A percentile compares a stretch with the other conserved stretches of the same genome.
phyloP scores from a whole-genome alignment of 2,113 vertebrate genomes.

The Noctilio leporinus region DNA sequence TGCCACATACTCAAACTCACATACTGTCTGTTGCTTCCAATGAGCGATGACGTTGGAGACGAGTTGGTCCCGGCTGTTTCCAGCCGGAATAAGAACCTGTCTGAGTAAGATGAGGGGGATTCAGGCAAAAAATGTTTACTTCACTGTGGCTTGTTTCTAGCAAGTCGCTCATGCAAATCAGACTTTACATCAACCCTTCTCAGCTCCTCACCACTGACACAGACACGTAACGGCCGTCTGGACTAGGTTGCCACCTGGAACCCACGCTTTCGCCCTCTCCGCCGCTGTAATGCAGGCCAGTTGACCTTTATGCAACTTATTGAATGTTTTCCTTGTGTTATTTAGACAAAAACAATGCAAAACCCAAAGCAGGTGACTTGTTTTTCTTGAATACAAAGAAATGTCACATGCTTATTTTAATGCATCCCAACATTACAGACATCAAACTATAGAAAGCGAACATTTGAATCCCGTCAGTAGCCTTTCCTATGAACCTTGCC shows the following conservation, averaged over 20 bases:
- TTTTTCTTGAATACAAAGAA: background rate
- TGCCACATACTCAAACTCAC: background rate
- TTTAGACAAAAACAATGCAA: background rate
- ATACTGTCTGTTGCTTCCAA: background rate
- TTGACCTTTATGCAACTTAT: background rate
- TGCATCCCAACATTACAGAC: background rate
- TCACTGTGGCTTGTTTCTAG: background rate
- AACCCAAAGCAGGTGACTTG: background rate
- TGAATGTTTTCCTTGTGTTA: background rate
- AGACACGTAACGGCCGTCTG: background rate
- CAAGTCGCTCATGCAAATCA: background rate
- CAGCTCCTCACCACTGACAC: background rate
- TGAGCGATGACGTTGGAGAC: background rate
- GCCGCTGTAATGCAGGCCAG: background rate
- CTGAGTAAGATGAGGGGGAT: background rate
- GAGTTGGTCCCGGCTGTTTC: background rate
- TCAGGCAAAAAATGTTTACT: background rate
- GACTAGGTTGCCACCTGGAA: background rate
- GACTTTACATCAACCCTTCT: background rate
- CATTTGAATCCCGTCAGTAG: background rate
- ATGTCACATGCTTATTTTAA: background rate
- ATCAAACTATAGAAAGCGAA: background rate
- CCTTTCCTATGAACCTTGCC: slow-evolving; percentile 24
- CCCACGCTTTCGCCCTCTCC: background rate
- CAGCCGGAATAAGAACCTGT: background rate